phyloP scores from a whole-genome alignment of 2,113 vertebrate species.

The Petaurus breviceps region DNA sequence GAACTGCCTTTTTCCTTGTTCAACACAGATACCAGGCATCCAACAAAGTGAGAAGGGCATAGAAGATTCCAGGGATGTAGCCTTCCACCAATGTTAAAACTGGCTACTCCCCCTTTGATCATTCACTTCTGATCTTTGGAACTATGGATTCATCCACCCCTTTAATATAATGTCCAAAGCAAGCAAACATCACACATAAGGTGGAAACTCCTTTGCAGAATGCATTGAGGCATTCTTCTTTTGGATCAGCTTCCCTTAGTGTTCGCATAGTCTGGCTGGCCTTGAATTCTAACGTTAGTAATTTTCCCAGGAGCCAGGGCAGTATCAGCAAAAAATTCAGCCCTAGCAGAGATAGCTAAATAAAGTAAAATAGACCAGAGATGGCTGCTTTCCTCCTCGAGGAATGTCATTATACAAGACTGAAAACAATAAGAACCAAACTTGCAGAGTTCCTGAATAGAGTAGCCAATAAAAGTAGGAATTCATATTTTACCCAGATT shows the following conservation, averaged over 20 bases:
- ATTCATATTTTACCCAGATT: conserved; percentile 91
- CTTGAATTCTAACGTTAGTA: conserved; percentile 92
- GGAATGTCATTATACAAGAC: conserved; percentile 88
- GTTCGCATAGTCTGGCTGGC: conserved; percentile 90
- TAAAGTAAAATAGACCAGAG: conserved; percentile 92
- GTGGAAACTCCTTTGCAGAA: conserved; percentile 93
- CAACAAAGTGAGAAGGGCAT: conserved; percentile 90
- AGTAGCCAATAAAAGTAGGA: conserved; percentile 92
- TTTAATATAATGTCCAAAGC: conserved; percentile 92
- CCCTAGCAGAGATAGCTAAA: conserved; percentile 91
- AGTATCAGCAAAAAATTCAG: conserved; percentile 92
- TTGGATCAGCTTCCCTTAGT: conserved; percentile 89
- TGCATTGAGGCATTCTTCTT: conserved; percentile 92
- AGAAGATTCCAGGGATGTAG: conserved; percentile 94
- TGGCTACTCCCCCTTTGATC: conserved; percentile 89
- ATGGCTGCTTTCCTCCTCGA: conserved; percentile 88
- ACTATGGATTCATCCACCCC: conserved; percentile 89
- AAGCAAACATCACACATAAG: conserved; percentile 92
- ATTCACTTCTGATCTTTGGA: conserved; percentile 91
- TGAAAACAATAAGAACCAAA: conserved; percentile 93
- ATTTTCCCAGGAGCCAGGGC: conserved; percentile 93
- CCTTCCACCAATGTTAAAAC: conserved; percentile 90
- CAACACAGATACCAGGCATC: conserved; percentile 90
- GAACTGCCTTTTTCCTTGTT: conserved; percentile 92
- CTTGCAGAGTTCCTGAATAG: conserved; percentile 92